Conservation (phyloP, 2,113 vertebrate species). For the Athene cunicularia region DNA sequence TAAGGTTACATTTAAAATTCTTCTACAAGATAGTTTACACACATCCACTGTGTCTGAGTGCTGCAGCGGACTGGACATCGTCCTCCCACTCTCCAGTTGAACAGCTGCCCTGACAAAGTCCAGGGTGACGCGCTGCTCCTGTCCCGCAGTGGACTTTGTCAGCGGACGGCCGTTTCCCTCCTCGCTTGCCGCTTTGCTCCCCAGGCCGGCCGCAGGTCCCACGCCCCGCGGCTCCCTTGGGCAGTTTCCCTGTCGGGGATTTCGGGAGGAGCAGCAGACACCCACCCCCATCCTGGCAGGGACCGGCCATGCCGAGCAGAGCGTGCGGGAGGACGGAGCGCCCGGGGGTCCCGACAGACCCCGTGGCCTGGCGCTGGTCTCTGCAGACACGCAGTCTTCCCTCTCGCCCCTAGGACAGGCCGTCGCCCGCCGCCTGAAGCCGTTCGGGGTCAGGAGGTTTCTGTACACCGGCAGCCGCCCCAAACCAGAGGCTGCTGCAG, state of each 20-base stretch:
- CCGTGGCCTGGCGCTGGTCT: rapidly evolving
- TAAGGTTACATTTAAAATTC: no score
- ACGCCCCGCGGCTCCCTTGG: rapidly evolving
- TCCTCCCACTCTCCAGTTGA: not conserved
- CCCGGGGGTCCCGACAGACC: not conserved
- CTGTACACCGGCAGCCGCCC: slow-evolving; percentile 85
- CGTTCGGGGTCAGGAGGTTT: slow-evolving; percentile 92
- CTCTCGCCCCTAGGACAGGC: slow-evolving; percentile 81
- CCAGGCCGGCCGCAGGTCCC: not conserved
- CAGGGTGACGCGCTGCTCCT: not conserved
- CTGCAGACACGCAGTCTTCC: not conserved
- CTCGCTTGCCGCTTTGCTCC: not conserved
- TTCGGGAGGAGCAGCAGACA: not conserved
- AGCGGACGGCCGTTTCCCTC: not conserved
- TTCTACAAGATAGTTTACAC: not conserved
- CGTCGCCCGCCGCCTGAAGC: slow-evolving; percentile 88
- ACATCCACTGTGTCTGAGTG: not conserved
- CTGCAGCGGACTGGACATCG: not conserved
- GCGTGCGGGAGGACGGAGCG: no score
- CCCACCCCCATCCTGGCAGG: rapidly evolving
- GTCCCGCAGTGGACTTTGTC: not conserved
- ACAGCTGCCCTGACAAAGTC: slow-evolving; percentile 1
- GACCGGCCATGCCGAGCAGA: no score
- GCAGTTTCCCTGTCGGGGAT: no score
- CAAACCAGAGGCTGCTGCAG: slow-evolving; percentile 67